These are phyloP conservation scores for Trinorchestia longiramus DNA, from an alignment of 1,140 invertebrate species.

Conservation along the genomic window DNA sequence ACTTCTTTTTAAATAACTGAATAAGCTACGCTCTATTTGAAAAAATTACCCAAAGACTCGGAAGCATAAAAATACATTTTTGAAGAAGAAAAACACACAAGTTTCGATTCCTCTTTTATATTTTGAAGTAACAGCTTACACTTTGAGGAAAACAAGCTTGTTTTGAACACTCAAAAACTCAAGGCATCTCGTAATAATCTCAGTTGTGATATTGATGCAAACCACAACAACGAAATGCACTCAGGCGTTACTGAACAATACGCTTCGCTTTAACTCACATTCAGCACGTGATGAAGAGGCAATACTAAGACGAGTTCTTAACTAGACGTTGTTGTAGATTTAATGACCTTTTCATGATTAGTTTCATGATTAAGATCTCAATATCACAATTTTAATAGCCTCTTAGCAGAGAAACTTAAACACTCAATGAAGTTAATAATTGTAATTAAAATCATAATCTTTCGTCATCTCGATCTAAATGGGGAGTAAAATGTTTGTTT, in stretches of 20 bases:
- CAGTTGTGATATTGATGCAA: not conserved
- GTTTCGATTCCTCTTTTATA: not conserved
- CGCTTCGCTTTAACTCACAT: no score
- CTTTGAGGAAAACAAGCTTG: not conserved
- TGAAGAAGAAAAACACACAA: not conserved
- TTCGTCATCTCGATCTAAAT: not conserved
- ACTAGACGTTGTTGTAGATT: no score
- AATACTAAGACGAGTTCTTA: no score
- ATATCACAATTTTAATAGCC: not conserved
- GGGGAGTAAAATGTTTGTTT: not conserved
- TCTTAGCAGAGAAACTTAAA: not conserved
- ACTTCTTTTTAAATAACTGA: no score
- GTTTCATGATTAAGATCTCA: not conserved
- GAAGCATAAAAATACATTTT: no score
- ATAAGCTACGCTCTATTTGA: no score
- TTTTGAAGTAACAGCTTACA: not conserved
- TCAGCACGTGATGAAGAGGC: no score
- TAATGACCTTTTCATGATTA: not conserved
- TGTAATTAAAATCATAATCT: not conserved
- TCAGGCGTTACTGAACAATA: no score
- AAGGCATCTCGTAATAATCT: not conserved
- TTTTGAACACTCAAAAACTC: not conserved
- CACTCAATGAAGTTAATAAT: not conserved
- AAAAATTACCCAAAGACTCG: no score
- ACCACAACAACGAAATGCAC: no score